These are phyloP conservation scores for Zeugodacus cucurbitae DNA, from an alignment of 1,140 invertebrate genomes.

Conservation along the genomic window DNA sequence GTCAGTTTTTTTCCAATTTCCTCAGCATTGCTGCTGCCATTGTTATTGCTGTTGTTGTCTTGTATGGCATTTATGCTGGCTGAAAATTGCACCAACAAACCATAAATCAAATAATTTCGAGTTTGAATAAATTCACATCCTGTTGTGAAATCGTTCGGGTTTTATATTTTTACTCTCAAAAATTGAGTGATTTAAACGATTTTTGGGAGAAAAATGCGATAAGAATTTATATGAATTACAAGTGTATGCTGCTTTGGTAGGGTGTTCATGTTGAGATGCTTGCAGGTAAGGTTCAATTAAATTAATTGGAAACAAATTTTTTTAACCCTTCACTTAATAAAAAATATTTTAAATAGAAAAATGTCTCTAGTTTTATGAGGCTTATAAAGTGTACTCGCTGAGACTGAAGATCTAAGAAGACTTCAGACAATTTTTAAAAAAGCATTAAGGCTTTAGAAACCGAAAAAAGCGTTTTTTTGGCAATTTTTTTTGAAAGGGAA, in stretches of 20 bases:
- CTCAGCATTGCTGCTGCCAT: neutral
- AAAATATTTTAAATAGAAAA: too few species aligned
- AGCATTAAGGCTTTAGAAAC: too few species aligned
- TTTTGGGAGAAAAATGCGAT: neutral
- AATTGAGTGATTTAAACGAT: neutral
- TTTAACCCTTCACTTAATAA: neutral
- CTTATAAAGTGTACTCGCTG: too few species aligned
- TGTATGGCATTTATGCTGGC: neutral
- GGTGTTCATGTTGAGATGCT: neutral
- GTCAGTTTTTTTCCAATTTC: neutral
- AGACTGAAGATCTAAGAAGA: too few species aligned
- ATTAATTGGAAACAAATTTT: neutral
- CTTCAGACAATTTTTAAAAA: too few species aligned
- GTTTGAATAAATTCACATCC: conserved; percentile 35
- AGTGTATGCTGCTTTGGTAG: neutral
- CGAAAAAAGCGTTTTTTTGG: too few species aligned
- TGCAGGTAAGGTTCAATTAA: neutral
- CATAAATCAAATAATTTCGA: conserved; percentile 23
- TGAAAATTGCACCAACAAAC: conserved; percentile 1
- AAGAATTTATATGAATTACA: neutral
- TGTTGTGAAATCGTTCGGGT: neutral
- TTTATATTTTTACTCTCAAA: neutral
- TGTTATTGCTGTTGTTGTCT: neutral
- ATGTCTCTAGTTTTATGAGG: too few species aligned
- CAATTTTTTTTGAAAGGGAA: too few species aligned